Base-by-base conservation (phyloP, 2,888 invertebrate genomes). In the Odontocerum albicorne region DNA sequence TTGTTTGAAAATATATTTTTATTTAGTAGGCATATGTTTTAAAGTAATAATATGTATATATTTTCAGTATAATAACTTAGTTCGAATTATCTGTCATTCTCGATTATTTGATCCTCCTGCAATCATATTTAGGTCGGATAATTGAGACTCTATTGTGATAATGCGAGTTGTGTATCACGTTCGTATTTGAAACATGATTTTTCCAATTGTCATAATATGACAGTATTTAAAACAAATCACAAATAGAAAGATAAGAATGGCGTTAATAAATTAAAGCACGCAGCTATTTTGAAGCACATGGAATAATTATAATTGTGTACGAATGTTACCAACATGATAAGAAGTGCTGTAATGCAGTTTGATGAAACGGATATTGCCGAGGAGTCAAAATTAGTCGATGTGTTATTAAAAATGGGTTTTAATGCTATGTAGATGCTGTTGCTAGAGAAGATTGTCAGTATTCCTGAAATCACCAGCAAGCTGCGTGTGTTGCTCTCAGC, bases 301-400 rank as follows among this genome's bases (percentile, higher is more conserved):
- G 64, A 69, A 35, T 73, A 76, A 19, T 69, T 68, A 55, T 75
- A 75, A 56, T 74, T 75, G 43, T 67, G 68, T 0, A 64, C 61
- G 4, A 77, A 57, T 1, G 72, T 67, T 73, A 75, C 67, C 7
- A 68, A 60, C 66, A 75, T 69, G 7, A 77, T 64, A 47, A 70
- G 66, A 2, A 68, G 59, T 2, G 75, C 77, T 1, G 73, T 74
- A 2, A 75, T 61, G 0, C 69, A 66, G 62, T 76, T 77, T 0
- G 76, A 72, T 0, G 73, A 68, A 2, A 75, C 73, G 64, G 72
- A 70, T 1, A 77, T 76, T 3, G 76, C 77, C 0, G 75, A 76
- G 0, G 72, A 71, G 50, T 76, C 74, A 65, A 77, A 76, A 12
- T 77, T 76, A 64, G 75, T 75, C 2, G 75, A 63, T 0, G 74